Conservation (phyloP, 2,113 vertebrate genomes). For the Tragelaphus scriptus region DNA sequence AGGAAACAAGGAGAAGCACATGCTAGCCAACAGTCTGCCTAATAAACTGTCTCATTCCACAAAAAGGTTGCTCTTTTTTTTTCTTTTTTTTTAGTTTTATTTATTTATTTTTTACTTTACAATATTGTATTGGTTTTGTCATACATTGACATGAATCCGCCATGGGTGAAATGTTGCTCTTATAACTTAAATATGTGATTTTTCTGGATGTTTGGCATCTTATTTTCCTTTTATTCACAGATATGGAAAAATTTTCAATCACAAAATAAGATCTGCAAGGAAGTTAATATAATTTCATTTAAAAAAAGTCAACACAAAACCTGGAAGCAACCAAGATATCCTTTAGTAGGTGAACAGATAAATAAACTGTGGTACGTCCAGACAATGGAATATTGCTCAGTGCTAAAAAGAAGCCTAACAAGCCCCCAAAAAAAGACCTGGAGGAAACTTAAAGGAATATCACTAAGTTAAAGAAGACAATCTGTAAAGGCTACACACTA, state of each 20-base stretch:
- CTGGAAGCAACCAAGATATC: neutral
- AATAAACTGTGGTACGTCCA: neutral
- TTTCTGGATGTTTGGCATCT: neutral
- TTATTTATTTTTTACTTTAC: too few relatives aligned
- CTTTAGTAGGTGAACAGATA: neutral
- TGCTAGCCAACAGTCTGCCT: neutral
- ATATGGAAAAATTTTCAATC: neutral
- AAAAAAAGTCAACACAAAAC: neutral
- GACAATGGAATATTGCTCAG: neutral
- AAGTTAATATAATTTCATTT: neutral
- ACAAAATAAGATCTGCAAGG: neutral
- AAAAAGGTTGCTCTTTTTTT: neutral
- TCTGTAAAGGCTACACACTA: neutral
- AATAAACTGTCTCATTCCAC: neutral
- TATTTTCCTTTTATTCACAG: neutral
- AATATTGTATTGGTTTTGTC: too few relatives aligned
- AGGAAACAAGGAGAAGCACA: neutral
- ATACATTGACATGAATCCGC: too few relatives aligned
- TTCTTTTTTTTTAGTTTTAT: too few relatives aligned
- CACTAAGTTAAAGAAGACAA: neutral
- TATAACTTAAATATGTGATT: neutral
- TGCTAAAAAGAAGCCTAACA: neutral
- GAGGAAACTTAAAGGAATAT: neutral
- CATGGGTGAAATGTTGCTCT: neutral
- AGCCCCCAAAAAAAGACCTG: neutral